phyloP scores from a whole-genome alignment of 2,888 invertebrate species.

The Subacronicta megacephala region DNA sequence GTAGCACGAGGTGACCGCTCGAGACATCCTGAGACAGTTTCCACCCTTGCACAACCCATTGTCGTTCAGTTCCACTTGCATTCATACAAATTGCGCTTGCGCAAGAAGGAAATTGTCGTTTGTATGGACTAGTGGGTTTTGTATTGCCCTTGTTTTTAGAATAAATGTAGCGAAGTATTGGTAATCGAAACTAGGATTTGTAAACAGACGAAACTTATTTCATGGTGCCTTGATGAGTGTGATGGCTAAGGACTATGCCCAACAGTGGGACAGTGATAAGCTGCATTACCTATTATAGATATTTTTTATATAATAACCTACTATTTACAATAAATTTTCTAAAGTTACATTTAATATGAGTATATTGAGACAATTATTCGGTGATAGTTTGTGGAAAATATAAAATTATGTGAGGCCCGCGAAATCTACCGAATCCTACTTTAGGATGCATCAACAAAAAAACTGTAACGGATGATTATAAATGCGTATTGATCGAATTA shows the following conservation, averaged over 20 bases:
- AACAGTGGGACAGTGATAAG: no score
- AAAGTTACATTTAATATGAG: no score
- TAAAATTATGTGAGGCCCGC: slow-evolving; percentile 16
- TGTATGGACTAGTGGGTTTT: slow-evolving; percentile 55
- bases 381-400: slow-evolving; percentile 3
- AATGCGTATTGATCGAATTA: slow-evolving; percentile 82
- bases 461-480: slow-evolving; percentile 64
- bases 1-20: slow-evolving; percentile 36
- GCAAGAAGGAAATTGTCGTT: slow-evolving; percentile 58
- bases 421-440: slow-evolving; percentile 35
- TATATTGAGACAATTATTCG: no score
- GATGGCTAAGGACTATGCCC: no score
- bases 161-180: slow-evolving; percentile 45
- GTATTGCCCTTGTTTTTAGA: slow-evolving; percentile 45
- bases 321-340: no score
- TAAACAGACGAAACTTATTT: no score
- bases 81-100: slow-evolving; percentile 71
- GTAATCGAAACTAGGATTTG: slow-evolving; percentile 14
- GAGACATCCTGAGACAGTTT: slow-evolving; percentile 75
- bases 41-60: slow-evolving; percentile 79
- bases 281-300: no score
- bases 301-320: no score
- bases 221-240: no score
- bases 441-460: slow-evolving; percentile 48
- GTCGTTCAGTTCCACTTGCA: slow-evolving; percentile 82